Conservation (phyloP, 2,113 vertebrate species). For the Crypturellus undulatus region DNA sequence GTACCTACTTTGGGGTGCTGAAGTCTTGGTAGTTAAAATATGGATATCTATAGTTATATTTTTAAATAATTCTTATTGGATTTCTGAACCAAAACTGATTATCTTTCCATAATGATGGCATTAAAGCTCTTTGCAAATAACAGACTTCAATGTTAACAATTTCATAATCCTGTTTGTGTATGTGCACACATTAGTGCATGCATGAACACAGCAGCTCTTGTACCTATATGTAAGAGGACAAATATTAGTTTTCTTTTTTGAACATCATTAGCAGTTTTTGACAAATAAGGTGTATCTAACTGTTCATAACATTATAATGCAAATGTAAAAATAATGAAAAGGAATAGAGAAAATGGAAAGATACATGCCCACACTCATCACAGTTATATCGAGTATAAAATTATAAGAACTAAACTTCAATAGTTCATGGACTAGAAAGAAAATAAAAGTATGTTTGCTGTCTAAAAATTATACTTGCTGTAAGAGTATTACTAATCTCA, state of each 20-base stretch:
- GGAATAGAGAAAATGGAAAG: not conserved
- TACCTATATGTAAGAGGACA: not conserved
- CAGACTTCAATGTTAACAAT: not conserved
- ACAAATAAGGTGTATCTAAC: not conserved
- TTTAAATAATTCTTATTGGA: not conserved
- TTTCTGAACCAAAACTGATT: not conserved
- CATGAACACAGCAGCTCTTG: not conserved
- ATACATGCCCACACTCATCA: not conserved
- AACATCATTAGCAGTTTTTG: not conserved
- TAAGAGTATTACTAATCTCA: not conserved
- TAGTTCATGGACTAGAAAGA: not conserved
- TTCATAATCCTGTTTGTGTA: not conserved
- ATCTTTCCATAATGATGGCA: not conserved
- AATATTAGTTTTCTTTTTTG: not conserved
- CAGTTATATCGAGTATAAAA: not conserved
- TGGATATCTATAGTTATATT: not conserved
- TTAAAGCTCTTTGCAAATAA: not conserved
- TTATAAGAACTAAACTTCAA: not conserved
- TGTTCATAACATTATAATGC: not conserved
- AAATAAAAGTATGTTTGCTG: not conserved
- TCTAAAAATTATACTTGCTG: not conserved
- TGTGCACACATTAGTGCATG: not conserved
- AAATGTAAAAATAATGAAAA: not conserved
- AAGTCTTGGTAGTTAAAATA: not conserved
- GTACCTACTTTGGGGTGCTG: not conserved